phyloP scores from a whole-genome alignment of 2,888 invertebrate species.

The Pelosia muscerda region DNA sequence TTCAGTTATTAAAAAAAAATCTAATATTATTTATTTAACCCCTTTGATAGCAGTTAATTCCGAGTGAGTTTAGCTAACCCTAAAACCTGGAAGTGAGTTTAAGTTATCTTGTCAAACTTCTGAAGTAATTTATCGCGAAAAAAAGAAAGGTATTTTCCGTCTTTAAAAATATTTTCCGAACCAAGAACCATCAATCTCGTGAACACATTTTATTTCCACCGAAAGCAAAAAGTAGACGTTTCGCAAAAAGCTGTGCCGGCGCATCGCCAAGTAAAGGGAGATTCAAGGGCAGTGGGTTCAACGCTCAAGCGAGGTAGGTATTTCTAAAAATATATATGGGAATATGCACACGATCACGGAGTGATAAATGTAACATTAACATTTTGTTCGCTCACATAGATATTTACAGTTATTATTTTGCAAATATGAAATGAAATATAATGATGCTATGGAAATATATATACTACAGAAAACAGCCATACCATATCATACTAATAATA shows the following conservation, averaged over 20 bases:
- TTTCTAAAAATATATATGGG: slow-evolving; percentile 57
- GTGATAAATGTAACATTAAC: slow-evolving; percentile 44
- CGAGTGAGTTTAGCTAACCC: too few species aligned
- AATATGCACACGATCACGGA: slow-evolving; percentile 44
- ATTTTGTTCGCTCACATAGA: slow-evolving; percentile 30
- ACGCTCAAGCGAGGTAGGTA: slow-evolving; percentile 53
- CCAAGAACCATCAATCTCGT: slow-evolving; percentile 33
- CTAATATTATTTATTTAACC: too few species aligned
- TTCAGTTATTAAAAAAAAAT: too few species aligned
- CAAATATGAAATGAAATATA: slow-evolving; percentile 33
- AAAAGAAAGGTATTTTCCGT: background rate
- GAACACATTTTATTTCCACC: slow-evolving; percentile 45
- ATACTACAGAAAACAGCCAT: too few species aligned
- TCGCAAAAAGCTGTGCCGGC: slow-evolving; percentile 59
- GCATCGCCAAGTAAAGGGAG: slow-evolving; percentile 62
- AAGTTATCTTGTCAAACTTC: background rate
- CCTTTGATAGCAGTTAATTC: too few species aligned
- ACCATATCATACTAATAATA: too few species aligned
- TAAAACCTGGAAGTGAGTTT: too few species aligned
- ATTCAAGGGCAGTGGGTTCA: slow-evolving; percentile 65
- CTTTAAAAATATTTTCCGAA: background rate
- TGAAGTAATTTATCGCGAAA: background rate
- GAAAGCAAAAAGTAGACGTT: slow-evolving; percentile 55
- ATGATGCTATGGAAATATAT: too few species aligned
- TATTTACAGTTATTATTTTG: slow-evolving; percentile 36